Evolutionary conservation across 2,797 vertebrate genomes (phyloP).

Genomic region (Gallinago nigripennis): DNA sequence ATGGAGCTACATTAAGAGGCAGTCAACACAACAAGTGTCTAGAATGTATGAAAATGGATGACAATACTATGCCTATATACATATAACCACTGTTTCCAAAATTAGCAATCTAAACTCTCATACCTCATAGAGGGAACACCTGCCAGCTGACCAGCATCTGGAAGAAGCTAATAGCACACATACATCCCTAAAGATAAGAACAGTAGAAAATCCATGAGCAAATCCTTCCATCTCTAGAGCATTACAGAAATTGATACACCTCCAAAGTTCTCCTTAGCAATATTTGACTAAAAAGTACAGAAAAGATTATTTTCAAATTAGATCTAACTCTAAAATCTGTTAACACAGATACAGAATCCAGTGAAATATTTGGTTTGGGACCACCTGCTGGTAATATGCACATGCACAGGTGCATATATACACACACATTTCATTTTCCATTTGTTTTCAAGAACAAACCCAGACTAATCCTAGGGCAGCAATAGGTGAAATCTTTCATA

Average conservation of each 20-base stretch:
- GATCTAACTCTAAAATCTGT: background rate
- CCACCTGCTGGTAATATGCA: background rate
- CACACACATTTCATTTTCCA: background rate
- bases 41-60: background rate
- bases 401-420: accelerated
- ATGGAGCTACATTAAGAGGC: background rate
- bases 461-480: background rate
- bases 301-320: background rate
- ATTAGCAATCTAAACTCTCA: background rate
- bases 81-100: background rate
- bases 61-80: background rate
- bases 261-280: background rate
- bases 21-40: background rate
- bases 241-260: background rate
- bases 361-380: background rate
- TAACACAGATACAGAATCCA: background rate
- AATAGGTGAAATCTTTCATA: background rate
- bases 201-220: background rate
- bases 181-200: background rate
- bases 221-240: background rate
- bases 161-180: background rate
- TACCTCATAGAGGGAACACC: background rate
- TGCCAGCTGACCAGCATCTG: background rate
- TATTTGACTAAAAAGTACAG: background rate
- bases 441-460: background rate